Evolutionary conservation across 2,797 vertebrate genomes (phyloP).

Genomic region (Pachyuromys duprasi): DNA sequence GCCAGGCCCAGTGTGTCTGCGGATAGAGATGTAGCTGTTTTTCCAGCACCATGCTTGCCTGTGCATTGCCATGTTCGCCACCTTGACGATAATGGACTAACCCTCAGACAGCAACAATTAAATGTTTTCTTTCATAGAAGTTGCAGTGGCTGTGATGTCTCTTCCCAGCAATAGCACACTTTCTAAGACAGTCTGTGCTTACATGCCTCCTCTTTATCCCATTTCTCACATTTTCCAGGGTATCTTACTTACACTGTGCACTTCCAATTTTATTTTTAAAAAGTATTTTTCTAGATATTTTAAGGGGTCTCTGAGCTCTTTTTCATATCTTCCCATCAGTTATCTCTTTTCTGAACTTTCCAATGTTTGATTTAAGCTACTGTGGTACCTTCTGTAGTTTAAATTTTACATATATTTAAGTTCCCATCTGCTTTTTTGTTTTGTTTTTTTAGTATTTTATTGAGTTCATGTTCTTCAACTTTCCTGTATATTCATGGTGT

Average conservation of each 20-base stretch:
- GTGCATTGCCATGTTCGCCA: no score
- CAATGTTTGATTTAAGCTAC: not conserved
- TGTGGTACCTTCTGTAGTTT: not conserved
- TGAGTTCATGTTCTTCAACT: not conserved
- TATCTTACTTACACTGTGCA: not conserved
- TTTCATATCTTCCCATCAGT: not conserved
- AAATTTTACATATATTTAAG: not conserved
- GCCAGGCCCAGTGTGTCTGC: no score
- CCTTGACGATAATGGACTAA: not conserved
- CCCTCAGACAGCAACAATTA: not conserved
- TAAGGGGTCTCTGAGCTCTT: not conserved
- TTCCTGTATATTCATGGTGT: not conserved
- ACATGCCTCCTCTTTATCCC: not conserved
- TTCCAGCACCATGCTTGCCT: not conserved
- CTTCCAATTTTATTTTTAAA: not conserved
- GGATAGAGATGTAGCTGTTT: not conserved
- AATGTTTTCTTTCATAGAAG: not conserved
- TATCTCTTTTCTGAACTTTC: conserved; percentile 29
- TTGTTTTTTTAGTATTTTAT: not conserved
- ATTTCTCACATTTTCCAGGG: not conserved
- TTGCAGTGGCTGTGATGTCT: not conserved
- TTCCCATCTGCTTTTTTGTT: not conserved
- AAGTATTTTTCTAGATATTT: not conserved
- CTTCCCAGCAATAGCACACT: not conserved
- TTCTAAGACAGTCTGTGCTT: not conserved